Evolutionary conservation across 2,113 vertebrate genomes (phyloP).

Genomic region (Clupea harengus): DNA sequence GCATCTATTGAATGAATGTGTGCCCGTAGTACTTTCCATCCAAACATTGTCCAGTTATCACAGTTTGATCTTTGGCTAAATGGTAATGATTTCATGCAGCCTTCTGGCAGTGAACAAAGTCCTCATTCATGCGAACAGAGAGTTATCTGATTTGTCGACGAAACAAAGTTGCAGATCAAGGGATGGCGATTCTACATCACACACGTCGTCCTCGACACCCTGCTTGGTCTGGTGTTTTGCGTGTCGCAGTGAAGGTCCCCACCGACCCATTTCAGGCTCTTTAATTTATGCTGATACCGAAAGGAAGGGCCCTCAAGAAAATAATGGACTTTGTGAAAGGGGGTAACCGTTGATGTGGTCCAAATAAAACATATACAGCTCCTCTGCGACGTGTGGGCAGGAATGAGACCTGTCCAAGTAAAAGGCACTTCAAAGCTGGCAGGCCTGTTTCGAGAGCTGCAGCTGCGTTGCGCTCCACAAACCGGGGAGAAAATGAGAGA

Average conservation of each 20-base stretch:
- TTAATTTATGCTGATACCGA: background rate
- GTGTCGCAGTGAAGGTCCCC: background rate
- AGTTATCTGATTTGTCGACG: constrained; percentile 6
- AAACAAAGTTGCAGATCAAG: constrained; percentile 11
- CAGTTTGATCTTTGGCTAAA: background rate
- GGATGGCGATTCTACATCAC: constrained; percentile 2
- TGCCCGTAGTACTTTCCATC: background rate
- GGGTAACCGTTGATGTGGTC: constrained; percentile 23
- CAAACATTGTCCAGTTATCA: background rate
- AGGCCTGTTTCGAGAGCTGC: background rate
- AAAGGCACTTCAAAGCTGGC: background rate
- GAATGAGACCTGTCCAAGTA: background rate
- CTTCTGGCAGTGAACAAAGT: background rate
- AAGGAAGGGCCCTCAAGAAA: constrained; percentile 13
- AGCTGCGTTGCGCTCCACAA: constrained; percentile 20
- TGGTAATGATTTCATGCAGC: background rate
- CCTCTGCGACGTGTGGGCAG: background rate
- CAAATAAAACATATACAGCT: constrained; percentile 16
- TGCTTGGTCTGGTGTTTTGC: background rate
- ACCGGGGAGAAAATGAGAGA: constrained; percentile 27
- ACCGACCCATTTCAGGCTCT: background rate
- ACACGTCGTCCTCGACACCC: background rate
- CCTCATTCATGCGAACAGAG: background rate
- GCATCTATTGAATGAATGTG: background rate
- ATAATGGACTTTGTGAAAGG: background rate